Conservation (phyloP, 2,113 vertebrate species). For the Corythornis vintsioides region DNA sequence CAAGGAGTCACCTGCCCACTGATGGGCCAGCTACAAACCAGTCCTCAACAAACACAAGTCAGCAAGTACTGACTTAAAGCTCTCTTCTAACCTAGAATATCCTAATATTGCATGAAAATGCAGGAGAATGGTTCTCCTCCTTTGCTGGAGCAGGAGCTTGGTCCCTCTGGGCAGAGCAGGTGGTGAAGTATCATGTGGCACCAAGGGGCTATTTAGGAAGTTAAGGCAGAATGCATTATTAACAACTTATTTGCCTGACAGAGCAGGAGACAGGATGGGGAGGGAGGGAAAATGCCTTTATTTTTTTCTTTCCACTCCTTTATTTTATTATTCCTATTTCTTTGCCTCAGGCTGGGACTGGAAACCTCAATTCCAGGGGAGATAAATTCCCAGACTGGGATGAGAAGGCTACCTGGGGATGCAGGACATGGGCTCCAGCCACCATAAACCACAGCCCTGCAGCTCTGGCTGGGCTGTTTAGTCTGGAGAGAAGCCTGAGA, state of each 20-base stretch:
- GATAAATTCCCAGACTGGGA: accelerated
- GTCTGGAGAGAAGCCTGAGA: too few species aligned
- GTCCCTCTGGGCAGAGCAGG: background rate
- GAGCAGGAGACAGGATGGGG: background rate
- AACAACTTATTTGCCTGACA: background rate
- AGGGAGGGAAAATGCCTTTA: background rate
- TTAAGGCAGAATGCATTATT: background rate
- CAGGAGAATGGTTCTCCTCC: accelerated
- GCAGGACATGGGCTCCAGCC: background rate
- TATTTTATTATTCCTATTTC: background rate
- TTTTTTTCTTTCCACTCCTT: background rate
- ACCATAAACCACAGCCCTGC: background rate
- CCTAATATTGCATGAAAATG: background rate
- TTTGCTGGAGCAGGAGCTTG: background rate
- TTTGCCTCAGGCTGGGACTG: background rate
- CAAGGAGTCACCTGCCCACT: accelerated
- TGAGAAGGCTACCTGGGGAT: background rate
- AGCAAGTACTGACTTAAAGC: background rate
- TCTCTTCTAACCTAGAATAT: background rate
- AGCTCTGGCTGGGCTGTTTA: background rate
- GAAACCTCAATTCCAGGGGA: background rate
- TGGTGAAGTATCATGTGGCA: background rate
- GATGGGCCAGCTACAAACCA: background rate
- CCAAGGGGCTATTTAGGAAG: background rate
- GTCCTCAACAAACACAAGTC: background rate